A percentile compares a stretch with the other conserved stretches of the same genome.
These are phyloP conservation scores for Chromobotia macracanthus DNA, from an alignment of 2,797 vertebrate genomes.

Conservation along the genomic window DNA sequence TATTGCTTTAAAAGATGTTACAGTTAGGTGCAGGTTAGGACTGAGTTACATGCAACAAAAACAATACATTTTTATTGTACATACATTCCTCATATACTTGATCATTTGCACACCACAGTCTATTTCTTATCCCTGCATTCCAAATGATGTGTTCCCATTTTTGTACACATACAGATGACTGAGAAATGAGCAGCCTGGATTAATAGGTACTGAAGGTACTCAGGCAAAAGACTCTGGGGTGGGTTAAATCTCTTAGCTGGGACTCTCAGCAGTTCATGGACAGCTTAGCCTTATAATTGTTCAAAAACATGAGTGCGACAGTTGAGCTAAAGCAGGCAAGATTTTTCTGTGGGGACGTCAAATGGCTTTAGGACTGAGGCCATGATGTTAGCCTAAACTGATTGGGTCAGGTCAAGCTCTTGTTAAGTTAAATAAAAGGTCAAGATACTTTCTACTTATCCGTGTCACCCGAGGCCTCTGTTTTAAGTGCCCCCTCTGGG, in stretches of 20 bases:
- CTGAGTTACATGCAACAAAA: not conserved
- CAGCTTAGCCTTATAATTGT: conserved; percentile 59
- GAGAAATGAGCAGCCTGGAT: not conserved
- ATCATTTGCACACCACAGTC: not conserved
- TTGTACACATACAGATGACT: not conserved
- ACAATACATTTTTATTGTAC: not conserved
- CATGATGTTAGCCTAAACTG: conserved; percentile 61
- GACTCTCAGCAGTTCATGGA: conserved; percentile 52
- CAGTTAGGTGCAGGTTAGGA: not conserved
- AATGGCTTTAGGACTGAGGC: conserved; percentile 52
- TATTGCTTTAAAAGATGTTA: conserved; percentile 8
- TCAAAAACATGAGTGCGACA: conserved; percentile 52
- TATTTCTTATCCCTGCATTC: not conserved
- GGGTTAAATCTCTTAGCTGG: conserved; percentile 53
- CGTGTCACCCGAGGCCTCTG: conserved; percentile 61
- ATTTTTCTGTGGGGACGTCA: conserved; percentile 56
- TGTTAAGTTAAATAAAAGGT: conserved; percentile 66
- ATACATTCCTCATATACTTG: not conserved
- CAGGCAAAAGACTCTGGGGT: conserved; percentile 45
- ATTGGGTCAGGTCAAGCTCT: conserved; percentile 67
- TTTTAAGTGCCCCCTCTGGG: conserved; percentile 60
- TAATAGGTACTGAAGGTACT: conserved; percentile 67
- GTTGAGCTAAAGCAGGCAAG: conserved; percentile 55
- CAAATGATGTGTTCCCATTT: not conserved
- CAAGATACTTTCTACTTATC: conserved; percentile 65